phyloP scores from a whole-genome alignment of 2,797 vertebrate species.

The Hipposideros larvatus region DNA sequence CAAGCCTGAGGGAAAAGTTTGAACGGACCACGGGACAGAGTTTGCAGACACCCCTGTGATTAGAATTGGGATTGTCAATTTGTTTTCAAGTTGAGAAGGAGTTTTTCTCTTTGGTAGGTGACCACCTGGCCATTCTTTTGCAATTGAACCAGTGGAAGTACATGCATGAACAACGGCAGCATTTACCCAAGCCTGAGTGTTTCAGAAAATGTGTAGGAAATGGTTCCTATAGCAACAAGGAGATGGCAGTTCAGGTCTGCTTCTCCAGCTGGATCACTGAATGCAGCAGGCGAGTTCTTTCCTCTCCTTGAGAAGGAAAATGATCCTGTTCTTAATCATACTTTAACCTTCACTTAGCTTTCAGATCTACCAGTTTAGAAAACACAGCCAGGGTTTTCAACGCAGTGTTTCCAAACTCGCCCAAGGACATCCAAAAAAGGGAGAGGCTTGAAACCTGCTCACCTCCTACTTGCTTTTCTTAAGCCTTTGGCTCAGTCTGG shows the following conservation, averaged over 20 bases:
- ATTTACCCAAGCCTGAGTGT: background rate
- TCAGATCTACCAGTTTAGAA: background rate
- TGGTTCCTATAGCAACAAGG: constrained; percentile 80
- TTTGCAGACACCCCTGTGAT: background rate
- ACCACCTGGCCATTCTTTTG: background rate
- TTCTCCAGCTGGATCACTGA: constrained; percentile 13
- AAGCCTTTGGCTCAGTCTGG: background rate
- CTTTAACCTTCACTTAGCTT: background rate
- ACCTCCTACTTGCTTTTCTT: background rate
- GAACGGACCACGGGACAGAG: background rate
- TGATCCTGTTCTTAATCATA: background rate
- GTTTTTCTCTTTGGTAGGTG: background rate
- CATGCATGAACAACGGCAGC: background rate
- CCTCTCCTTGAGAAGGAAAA: constrained; percentile 34
- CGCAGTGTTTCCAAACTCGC: background rate
- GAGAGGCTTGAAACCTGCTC: background rate
- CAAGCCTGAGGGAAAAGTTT: background rate
- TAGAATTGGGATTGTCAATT: constrained; percentile 1
- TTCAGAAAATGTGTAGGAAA: constrained; percentile 57
- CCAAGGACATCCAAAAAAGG: background rate
- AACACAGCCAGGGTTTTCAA: background rate
- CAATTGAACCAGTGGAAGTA: background rate
- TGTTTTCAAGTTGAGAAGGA: constrained; percentile 34
- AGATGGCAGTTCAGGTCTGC: constrained; percentile 49
- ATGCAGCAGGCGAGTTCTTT: background rate